Percentiles rank a stretch among this genome's conserved stretches.
Evolutionary conservation across 2,888 invertebrate species (phyloP).

Genomic region (Cerastis leucographa): DNA sequence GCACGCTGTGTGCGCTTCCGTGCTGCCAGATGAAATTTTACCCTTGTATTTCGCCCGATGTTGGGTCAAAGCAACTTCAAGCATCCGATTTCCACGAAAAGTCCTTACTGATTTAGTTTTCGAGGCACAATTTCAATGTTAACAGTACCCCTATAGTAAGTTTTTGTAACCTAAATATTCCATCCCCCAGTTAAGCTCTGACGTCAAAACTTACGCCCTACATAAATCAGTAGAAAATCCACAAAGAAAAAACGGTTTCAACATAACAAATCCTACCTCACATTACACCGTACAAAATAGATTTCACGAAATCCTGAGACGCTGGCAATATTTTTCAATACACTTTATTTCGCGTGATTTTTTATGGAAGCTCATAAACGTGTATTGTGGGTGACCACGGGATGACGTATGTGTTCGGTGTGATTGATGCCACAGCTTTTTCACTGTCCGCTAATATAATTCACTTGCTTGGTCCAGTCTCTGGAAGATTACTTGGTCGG

Average conservation of each 20-base stretch:
- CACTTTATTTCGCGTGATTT: conserved; percentile 58
- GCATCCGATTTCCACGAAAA: not conserved
- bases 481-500: conserved; percentile 35
- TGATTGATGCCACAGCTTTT: conserved; percentile 57
- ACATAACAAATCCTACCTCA: conserved; percentile 22
- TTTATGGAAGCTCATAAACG: conserved; percentile 60
- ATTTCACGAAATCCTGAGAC: conserved; percentile 27
- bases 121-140: not conserved
- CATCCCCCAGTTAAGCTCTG: not conserved
- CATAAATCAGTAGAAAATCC: conserved; percentile 20
- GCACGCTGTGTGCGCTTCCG: too few species aligned
- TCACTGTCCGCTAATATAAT: conserved; percentile 56
- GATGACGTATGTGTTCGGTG: conserved; percentile 55
- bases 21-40: too few species aligned
- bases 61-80: not conserved
- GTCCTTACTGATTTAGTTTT: not conserved
- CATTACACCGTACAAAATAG: conserved; percentile 44
- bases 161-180: not conserved
- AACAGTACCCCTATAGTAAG: not conserved
- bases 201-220: not conserved
- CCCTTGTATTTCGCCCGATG: not conserved
- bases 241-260: conserved; percentile 5
- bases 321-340: conserved; percentile 60
- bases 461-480: conserved; percentile 53
- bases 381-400: conserved; percentile 52